A percentile compares a stretch with the other conserved stretches of the same genome.
Evolutionary conservation across 2,113 vertebrate genomes (phyloP).

Genomic region (Melanocharis versteri): DNA sequence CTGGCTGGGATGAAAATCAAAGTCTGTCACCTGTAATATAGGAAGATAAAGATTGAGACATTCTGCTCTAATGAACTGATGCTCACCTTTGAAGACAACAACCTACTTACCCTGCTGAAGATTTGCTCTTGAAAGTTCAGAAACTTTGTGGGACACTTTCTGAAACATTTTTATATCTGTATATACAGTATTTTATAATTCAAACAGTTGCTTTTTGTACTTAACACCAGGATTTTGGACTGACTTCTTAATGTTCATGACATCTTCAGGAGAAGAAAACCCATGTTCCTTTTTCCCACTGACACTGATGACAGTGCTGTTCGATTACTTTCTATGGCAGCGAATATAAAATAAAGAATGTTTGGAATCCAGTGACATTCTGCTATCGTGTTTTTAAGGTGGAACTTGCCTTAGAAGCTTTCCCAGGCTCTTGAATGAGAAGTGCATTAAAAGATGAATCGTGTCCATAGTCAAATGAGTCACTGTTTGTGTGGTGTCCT

Average conservation of each 20-base stretch:
- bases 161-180: conserved; percentile 36
- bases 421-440: not conserved
- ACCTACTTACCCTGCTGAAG: not conserved
- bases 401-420: not conserved
- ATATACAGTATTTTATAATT: conserved; percentile 58
- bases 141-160: conserved; percentile 29
- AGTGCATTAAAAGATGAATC: not conserved
- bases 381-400: not conserved
- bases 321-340: not conserved
- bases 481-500: not conserved
- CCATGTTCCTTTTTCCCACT: not conserved
- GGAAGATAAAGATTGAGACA: not conserved
- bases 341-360: conserved; percentile 26
- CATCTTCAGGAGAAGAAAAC: not conserved
- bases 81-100: not conserved
- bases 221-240: conserved; percentile 41
- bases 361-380: conserved; percentile 27
- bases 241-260: not conserved
- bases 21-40: not conserved
- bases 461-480: not conserved
- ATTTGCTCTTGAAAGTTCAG: not conserved
- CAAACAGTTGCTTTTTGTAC: conserved; percentile 50
- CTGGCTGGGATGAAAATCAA: conserved; percentile 9
- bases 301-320: not conserved
- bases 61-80: not conserved